A percentile compares a stretch with the other conserved stretches of the same genome.
Evolutionary conservation across 2,797 vertebrate species (phyloP).

Genomic region (Manis crassicaudata): DNA sequence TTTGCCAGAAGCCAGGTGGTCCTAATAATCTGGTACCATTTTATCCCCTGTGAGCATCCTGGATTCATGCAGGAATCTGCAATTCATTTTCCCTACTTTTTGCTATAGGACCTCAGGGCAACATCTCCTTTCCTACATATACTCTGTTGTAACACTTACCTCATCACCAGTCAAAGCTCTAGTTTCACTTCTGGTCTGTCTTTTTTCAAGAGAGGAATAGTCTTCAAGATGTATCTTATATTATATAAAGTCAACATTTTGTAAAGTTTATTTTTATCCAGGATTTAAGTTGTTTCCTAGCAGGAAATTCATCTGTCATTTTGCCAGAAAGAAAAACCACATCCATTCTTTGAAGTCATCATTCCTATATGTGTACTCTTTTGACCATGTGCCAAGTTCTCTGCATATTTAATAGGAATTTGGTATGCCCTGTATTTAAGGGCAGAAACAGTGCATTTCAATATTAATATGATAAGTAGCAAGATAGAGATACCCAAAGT

Average conservation of each 20-base stretch:
- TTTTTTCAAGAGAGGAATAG: neutral
- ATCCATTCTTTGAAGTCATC: neutral
- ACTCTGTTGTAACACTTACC: neutral
- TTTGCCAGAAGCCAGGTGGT: neutral
- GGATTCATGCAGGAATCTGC: neutral
- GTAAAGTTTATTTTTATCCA: neutral
- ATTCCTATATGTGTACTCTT: neutral
- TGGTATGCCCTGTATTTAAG: neutral
- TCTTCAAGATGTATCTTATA: neutral
- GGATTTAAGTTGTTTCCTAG: neutral
- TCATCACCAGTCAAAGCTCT: neutral
- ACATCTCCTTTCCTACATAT: neutral
- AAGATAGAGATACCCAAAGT: neutral
- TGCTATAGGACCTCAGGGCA: neutral
- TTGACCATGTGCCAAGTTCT: neutral
- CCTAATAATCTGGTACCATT: neutral
- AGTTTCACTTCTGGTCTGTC: neutral
- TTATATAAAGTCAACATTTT: neutral
- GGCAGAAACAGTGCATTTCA: neutral
- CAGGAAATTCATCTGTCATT: neutral
- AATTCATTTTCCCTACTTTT: neutral
- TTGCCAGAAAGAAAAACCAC: constrained; percentile 15
- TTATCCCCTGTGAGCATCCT: neutral
- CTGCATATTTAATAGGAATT: constrained; percentile 7
- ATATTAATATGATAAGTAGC: neutral